These are phyloP conservation scores for Cercopithecus mona DNA, from an alignment of 2,113 vertebrate species.

Conservation along the genomic window DNA sequence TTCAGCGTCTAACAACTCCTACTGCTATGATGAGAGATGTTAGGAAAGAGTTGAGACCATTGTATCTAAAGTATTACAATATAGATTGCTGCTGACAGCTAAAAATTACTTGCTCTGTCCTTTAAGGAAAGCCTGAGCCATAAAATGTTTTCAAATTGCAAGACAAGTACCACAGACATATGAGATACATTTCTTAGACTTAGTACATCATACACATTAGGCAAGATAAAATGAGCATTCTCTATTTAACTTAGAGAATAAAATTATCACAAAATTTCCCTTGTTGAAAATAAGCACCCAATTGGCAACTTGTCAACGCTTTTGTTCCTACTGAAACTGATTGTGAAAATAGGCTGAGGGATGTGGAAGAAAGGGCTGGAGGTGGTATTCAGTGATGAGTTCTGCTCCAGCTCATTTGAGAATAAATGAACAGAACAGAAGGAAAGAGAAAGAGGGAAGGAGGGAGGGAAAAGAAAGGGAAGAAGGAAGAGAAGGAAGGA, in stretches of 20 bases:
- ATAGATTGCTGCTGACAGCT: not conserved
- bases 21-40: not conserved
- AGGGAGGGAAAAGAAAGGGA: too few species aligned
- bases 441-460: not conserved
- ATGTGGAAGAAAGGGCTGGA: too few species aligned
- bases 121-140: constrained; percentile 12
- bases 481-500: too few species aligned
- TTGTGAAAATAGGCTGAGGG: not conserved
- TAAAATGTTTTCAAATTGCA: not conserved
- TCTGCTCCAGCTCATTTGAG: too few species aligned
- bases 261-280: not conserved
- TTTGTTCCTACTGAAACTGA: not conserved
- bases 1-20: not conserved
- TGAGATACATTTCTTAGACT: not conserved
- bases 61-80: not conserved
- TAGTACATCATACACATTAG: not conserved
- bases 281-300: not conserved
- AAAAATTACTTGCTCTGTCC: not conserved
- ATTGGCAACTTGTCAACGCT: not conserved
- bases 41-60: not conserved
- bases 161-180: not conserved
- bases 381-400: not conserved
- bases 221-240: not conserved
- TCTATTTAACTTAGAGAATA: not conserved
- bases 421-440: too few species aligned